phyloP scores from a whole-genome alignment of 2,888 invertebrate species.

The Drosophila limbata region DNA sequence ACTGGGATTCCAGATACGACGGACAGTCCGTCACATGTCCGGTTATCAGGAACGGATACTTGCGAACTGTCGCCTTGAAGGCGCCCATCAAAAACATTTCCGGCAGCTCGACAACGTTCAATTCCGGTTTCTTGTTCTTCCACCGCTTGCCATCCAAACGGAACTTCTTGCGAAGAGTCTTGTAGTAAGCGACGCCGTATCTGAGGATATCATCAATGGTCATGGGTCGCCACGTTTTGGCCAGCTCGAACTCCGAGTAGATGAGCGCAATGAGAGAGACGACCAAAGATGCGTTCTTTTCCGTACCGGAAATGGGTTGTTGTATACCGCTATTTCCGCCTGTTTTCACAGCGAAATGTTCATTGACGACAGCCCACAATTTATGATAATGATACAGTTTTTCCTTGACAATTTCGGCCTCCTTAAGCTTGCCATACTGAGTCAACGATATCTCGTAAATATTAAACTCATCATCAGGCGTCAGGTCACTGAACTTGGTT shows the following conservation, averaged over 20 bases:
- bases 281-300: constrained; percentile 87
- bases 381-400: constrained; percentile 60
- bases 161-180: constrained; percentile 70
- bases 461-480: constrained; percentile 68
- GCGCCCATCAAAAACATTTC: constrained; percentile 85
- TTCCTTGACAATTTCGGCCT: constrained; percentile 39
- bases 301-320: constrained; percentile 68
- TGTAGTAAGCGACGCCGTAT: constrained; percentile 77
- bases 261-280: constrained; percentile 88
- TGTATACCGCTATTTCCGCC: constrained; percentile 80
- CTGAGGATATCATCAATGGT: constrained; percentile 86
- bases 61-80: constrained; percentile 80
- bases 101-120: constrained; percentile 81
- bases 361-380: constrained; percentile 80
- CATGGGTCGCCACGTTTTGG: constrained; percentile 88
- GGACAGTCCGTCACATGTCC: constrained; percentile 81
- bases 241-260: constrained; percentile 89
- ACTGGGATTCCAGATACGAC: constrained; percentile 73
- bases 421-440: constrained; percentile 77
- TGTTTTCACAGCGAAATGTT: constrained; percentile 80
- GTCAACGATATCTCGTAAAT: constrained; percentile 79
- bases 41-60: constrained; percentile 73
- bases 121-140: constrained; percentile 72
- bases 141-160: constrained; percentile 73
- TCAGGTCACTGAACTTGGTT: constrained; percentile 71